A percentile compares a stretch with the other conserved stretches of the same genome.
These are phyloP conservation scores for Zaprionus davidi DNA, from an alignment of 1,140 invertebrate genomes.

Conservation along the genomic window DNA sequence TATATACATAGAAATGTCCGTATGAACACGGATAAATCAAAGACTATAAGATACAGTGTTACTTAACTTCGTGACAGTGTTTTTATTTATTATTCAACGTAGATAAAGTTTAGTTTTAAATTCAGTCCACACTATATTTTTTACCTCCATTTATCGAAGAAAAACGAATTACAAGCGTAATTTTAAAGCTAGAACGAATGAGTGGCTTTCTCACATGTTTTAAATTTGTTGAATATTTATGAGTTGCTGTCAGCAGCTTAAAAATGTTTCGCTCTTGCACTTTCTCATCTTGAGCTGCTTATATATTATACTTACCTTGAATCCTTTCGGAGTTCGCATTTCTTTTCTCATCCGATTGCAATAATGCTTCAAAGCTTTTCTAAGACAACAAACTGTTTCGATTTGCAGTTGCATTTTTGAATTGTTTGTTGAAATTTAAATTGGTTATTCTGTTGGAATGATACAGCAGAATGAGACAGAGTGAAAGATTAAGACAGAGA, in stretches of 20 bases:
- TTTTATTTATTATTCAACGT: too few species aligned
- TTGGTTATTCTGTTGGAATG: background rate
- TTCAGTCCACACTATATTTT: too few species aligned
- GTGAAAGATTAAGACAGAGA: background rate
- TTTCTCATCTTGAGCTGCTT: background rate
- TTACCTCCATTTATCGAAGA: background rate
- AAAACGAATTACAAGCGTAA: background rate
- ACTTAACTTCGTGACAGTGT: background rate
- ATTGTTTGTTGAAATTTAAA: slow-evolving; percentile 7
- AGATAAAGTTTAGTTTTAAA: too few species aligned
- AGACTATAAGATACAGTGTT: background rate
- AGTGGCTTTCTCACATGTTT: background rate
- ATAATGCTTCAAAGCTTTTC: background rate
- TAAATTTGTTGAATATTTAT: background rate
- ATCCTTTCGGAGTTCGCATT: background rate
- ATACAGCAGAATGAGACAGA: background rate
- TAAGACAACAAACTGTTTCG: slow-evolving; percentile 4
- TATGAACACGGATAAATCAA: background rate
- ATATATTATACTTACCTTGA: background rate
- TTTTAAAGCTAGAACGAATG: background rate
- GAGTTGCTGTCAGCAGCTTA: background rate
- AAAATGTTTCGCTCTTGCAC: background rate
- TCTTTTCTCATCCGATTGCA: slow-evolving; percentile 3
- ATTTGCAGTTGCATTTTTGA: background rate
- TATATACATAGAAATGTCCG: background rate